Evolutionary conservation across 92 coral and sea anemone species (phyloP).

Genomic region (Palythoa heliodiscus): DNA sequence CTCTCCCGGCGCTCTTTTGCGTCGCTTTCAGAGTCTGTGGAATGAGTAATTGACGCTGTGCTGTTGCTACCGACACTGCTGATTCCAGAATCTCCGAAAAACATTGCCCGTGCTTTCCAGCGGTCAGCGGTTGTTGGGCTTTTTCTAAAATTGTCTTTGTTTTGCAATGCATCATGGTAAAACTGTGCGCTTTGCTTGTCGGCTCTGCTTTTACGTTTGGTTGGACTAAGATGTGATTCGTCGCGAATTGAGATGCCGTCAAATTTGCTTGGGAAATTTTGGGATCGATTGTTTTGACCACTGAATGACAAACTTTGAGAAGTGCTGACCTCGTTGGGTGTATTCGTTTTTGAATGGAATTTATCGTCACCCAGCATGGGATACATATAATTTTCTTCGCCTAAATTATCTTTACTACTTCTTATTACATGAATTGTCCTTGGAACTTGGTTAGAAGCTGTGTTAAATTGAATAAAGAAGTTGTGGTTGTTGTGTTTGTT

Average conservation of each 20-base stretch:
- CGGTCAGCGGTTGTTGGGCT: conserved; percentile 61
- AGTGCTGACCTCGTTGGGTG: not conserved
- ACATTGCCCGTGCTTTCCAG: conserved; percentile 76
- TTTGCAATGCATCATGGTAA: conserved; percentile 13
- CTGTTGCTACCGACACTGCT: conserved; percentile 81
- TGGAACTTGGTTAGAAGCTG: not conserved
- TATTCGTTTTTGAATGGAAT: not conserved
- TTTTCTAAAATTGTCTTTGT: conserved; percentile 8
- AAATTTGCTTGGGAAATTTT: not conserved
- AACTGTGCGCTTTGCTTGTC: not conserved
- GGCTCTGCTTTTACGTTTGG: conserved; percentile 1
- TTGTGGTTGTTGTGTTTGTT: not conserved
- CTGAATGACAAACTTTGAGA: not conserved
- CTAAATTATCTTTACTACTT: not conserved
- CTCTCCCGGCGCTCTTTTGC: conserved; percentile 71
- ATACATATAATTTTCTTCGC: not conserved
- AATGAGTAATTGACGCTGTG: conserved; percentile 69
- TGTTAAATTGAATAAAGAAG: not conserved
- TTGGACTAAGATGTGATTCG: conserved; percentile 26
- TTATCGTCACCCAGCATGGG: not conserved
- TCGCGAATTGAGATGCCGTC: not conserved
- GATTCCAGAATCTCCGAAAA: conserved; percentile 90
- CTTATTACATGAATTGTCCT: not conserved
- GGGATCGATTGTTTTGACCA: not conserved
- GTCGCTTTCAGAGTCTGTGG: conserved; percentile 74